phyloP scores from a whole-genome alignment of 2,113 vertebrate species.

The Bubo blakistoni region DNA sequence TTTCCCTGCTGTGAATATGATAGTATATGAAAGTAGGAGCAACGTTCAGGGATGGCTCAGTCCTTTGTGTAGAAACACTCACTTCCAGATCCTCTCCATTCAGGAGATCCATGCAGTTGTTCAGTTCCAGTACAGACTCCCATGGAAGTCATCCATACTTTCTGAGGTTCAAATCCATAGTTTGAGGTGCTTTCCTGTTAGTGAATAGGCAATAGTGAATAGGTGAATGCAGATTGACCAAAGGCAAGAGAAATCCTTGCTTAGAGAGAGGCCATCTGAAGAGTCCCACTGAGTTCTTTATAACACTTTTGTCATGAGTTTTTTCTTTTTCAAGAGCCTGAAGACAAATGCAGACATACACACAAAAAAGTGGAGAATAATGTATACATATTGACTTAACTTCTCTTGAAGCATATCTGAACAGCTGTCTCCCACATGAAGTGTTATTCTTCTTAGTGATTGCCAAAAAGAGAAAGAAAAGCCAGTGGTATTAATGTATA shows the following conservation, averaged over 20 bases:
- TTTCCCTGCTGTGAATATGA: background rate
- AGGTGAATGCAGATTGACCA: background rate
- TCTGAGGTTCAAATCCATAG: background rate
- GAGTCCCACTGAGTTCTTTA: background rate
- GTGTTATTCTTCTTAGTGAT: conserved; percentile 19
- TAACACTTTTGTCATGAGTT: background rate
- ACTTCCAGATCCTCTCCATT: background rate
- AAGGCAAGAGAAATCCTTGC: background rate
- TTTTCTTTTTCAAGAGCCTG: background rate
- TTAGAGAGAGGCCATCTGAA: background rate
- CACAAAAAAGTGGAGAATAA: background rate
- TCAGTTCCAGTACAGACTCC: background rate
- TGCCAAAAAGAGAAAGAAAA: conserved; percentile 45
- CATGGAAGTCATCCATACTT: background rate
- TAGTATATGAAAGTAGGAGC: background rate
- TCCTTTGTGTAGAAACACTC: background rate
- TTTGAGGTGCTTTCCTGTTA: background rate
- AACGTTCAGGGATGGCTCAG: background rate
- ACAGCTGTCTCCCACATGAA: conserved; percentile 55
- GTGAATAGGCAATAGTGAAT: background rate
- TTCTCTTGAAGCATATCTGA: conserved; percentile 51
- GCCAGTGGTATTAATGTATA: background rate
- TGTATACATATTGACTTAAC: conserved; percentile 2
- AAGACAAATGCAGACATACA: background rate
- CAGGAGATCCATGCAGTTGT: background rate